Percentiles rank a stretch among this genome's conserved stretches.
phyloP scores from a whole-genome alignment of 2,113 vertebrate species.

The Sardina pilchardus region DNA sequence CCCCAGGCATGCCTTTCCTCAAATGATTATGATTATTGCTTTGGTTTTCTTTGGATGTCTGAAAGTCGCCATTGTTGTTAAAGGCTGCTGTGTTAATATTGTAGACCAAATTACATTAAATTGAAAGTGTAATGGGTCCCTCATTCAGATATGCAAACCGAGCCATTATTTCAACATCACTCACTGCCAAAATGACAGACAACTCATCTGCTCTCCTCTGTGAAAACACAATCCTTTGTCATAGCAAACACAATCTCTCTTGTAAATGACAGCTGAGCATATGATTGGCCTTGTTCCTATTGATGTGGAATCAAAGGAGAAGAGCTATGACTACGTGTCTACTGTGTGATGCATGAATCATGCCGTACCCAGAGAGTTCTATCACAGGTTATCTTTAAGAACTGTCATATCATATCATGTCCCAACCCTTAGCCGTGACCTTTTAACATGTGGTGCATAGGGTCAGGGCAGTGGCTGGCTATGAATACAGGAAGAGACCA shows the following conservation, averaged over 20 bases:
- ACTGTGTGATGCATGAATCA: neutral
- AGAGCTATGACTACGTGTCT: constrained; percentile 41
- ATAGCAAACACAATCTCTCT: constrained; percentile 32
- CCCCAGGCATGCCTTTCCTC: neutral
- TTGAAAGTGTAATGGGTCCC: neutral
- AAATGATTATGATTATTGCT: neutral
- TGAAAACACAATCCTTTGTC: constrained; percentile 37
- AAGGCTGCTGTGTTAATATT: neutral
- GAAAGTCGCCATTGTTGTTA: neutral
- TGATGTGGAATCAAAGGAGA: constrained; percentile 52
- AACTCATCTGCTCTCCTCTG: neutral
- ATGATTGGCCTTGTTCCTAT: constrained; percentile 49
- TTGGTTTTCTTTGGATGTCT: neutral
- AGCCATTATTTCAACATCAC: neutral
- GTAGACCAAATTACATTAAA: neutral
- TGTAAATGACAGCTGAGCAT: constrained; percentile 36
- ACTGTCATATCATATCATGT: neutral
- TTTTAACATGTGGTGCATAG: neutral
- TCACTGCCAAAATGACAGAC: neutral
- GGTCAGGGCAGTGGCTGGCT: neutral
- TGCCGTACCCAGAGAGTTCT: neutral
- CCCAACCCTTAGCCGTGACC: neutral
- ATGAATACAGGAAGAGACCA: neutral
- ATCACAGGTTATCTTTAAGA: neutral
- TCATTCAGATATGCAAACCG: neutral